Conservation (phyloP, 2,888 invertebrate genomes). For the Meta bourneti region DNA sequence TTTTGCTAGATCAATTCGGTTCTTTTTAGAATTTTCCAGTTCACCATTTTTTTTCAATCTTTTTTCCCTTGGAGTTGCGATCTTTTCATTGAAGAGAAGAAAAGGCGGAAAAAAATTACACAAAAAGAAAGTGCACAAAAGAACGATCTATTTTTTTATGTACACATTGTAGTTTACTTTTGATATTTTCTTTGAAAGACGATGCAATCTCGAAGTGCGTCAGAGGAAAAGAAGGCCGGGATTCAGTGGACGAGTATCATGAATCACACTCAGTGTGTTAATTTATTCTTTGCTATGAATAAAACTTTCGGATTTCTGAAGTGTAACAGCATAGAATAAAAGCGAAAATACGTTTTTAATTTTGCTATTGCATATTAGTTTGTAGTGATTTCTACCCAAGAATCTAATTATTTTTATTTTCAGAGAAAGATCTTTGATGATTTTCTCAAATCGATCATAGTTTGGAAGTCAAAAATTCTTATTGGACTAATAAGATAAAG, state of each 20-base stretch:
- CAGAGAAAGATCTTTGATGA: too few species aligned
- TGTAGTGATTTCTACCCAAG: too few species aligned
- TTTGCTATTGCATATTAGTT: too few species aligned
- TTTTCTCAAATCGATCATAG: too few species aligned
- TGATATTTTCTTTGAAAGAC: not conserved
- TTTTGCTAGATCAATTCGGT: constrained; percentile 48
- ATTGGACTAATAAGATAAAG: too few species aligned
- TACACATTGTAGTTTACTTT: not conserved
- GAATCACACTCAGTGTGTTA: not conserved
- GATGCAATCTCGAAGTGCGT: not conserved
- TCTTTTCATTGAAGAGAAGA: not conserved
- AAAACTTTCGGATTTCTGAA: not conserved
- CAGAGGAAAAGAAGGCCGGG: not conserved
- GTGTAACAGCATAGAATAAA: not conserved
- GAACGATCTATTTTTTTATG: not conserved
- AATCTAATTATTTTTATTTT: too few species aligned
- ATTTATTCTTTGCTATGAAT: not conserved
- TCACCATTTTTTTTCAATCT: not conserved
- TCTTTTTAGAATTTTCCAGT: constrained; percentile 9
- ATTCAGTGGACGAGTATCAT: not conserved
- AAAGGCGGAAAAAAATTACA: not conserved
- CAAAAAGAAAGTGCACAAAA: not conserved
- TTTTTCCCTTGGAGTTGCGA: not conserved
- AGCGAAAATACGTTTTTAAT: not conserved
- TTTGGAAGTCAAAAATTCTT: too few species aligned